Base-by-base conservation (phyloP, 1,140 invertebrate genomes). In the Hydropsyche tenuis region DNA sequence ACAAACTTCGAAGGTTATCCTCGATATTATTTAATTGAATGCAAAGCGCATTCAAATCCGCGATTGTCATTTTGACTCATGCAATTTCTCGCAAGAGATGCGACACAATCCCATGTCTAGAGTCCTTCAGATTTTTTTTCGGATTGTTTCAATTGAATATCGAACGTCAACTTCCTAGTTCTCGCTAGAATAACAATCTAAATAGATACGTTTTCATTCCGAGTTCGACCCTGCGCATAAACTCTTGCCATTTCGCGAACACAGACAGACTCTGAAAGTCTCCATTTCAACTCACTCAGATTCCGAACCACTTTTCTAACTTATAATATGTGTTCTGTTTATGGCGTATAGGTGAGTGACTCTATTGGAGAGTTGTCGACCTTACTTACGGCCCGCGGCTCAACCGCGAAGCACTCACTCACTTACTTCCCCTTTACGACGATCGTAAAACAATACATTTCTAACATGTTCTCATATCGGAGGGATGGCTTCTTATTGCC, bases 1-100 rank as follows among this genome's bases (percentile, higher is more conserved):
- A 23, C 56, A 60, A 60, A 60, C 22, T 18, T 60, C 56, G 56
- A 60, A 60, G 56, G 56, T 60, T 60, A n/a, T n/a, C n/a, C n/a
- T n/a, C n/a, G n/a, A n/a, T n/a, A n/a, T n/a, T n/a, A 14, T 60
- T 60, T 60, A 9, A 37, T 37, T 37, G 30, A 37, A 37, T 37
- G 30, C 30, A 37, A 37, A 37, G 9, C 30, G 30, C 30, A 37
- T n/a, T n/a, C n/a, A n/a, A n/a, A n/a, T n/a, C n/a, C n/a, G n/a
- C n/a, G n/a, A 37, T 37, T 37, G 30, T 37, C 30, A 37, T 37
- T 37, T 37, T 9, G 30, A 37, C 3, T 60, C 22, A 60, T 60
- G 18, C 56, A 60, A 60, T 60, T 20, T 23, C 3, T n/a, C 9
- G 7, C 1, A 9, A 14, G 16, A 53, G 48, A 20, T 18, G 48